Base-by-base conservation (phyloP, 1,140 invertebrate species). In the Platyura marginata region DNA sequence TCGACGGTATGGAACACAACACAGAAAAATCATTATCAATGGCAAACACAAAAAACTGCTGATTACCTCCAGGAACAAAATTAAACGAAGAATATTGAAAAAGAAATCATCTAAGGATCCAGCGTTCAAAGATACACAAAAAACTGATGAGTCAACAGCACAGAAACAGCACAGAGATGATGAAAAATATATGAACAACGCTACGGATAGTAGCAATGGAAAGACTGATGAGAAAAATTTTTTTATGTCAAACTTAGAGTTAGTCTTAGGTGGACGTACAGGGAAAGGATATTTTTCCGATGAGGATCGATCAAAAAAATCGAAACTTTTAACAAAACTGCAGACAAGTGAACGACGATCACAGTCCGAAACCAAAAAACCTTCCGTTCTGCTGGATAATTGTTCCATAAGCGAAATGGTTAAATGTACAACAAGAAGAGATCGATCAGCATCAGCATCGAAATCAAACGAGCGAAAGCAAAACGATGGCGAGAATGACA, bases 271-370 rank as follows among this genome's bases (percentile, higher is more conserved):
- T 5, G 32, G 36, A 11, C 21, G 51, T 5, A 50, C 55, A 10
- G n/a, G n/a, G n/a, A 53, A 56, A 2, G 59, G 59, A 1, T 61
- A 61, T 29, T 61, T 59, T 38, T 61, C 58, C n/a, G 59, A 59
- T 10, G 58, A 61, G 38, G 45, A 52, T 16, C 21, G 32, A 11
- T 48, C 40, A 33, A 38, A 23, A 44, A 46, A 45, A 38, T 16
- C 23, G 37, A 38, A 34, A 23, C 23, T n/a, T 15, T 29, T 19
- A 38, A 38, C 11, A 3, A 44, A 39, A 29, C 11, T 23, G 21
- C 6, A 41, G 10, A 25, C 11, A 38, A 38, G 36, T 0, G 57
- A 57, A 45, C 52, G 52, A 35, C 56, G 58, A 3, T 61, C 57
- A 38, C 58, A 58, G 21, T 61, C 58, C n/a, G 58, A 61, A 47